Evolutionary conservation across 2,113 vertebrate species (phyloP).

Genomic region (Engraulis encrasicolus): DNA sequence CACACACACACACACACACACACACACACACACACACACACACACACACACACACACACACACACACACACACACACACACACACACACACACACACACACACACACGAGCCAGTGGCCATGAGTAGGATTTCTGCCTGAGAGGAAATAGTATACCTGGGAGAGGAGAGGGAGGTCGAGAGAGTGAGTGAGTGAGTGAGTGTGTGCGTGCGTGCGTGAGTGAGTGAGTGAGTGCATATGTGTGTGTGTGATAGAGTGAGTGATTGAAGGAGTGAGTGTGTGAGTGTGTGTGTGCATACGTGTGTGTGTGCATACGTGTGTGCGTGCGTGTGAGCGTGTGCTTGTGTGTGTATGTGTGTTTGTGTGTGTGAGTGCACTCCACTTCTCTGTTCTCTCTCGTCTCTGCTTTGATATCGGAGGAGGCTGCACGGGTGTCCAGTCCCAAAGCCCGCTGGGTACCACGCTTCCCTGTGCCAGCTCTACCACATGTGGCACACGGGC

Average conservation of each 20-base stretch:
- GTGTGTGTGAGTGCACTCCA: neutral
- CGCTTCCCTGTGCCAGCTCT: neutral
- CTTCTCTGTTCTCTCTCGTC: neutral
- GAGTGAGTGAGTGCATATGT: no score
- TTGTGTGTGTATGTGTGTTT: no score
- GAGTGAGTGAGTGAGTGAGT: no score
- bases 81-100: conserved; percentile 28
- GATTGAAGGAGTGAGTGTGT: no score
- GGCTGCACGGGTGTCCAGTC: no score
- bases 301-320: no score
- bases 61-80: neutral
- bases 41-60: neutral
- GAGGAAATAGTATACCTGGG: neutral
- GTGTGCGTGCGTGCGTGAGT: no score
- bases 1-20: neutral
- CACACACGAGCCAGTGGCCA: neutral
- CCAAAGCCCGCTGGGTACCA: no score
- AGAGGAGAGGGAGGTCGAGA: no score
- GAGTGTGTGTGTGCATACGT: no score
- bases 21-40: neutral
- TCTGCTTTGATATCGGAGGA: neutral
- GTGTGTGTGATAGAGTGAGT: no score
- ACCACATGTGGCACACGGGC: neutral
- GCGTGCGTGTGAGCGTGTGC: no score
- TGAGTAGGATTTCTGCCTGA: conserved; percentile 11